Conservation (phyloP, 1,140 invertebrate species). For the Cydia amplana region DNA sequence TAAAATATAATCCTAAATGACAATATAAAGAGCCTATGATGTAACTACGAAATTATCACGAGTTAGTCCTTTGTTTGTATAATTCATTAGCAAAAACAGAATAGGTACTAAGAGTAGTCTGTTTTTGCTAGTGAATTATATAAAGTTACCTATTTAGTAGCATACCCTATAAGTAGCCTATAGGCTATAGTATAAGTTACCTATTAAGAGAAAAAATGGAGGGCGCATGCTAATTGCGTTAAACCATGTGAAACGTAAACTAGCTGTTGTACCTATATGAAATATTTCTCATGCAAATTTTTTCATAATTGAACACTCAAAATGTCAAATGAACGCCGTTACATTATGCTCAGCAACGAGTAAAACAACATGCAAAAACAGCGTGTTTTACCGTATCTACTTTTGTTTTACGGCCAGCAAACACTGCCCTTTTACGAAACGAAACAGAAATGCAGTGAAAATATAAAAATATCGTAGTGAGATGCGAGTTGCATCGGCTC, state of each 20-base stretch:
- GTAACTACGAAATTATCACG: too few relatives aligned
- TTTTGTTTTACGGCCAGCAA: conserved; percentile 53
- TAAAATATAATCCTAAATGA: too few relatives aligned
- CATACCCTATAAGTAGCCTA: too few relatives aligned
- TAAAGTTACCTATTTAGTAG: too few relatives aligned
- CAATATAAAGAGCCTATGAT: too few relatives aligned
- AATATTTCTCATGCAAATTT: neutral
- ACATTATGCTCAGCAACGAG: conserved; percentile 26
- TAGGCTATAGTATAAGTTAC: too few relatives aligned
- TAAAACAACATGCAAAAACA: conserved; percentile 36
- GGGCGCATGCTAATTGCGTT: neutral
- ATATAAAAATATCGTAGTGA: conserved; percentile 64
- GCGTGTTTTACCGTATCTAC: conserved; percentile 40
- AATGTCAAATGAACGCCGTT: conserved; percentile 21
- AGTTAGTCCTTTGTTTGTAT: too few relatives aligned
- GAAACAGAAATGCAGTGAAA: conserved; percentile 60
- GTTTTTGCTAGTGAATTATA: too few relatives aligned
- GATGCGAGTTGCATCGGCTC: conserved; percentile 52
- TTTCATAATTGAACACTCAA: conserved; percentile 5
- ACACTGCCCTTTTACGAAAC: conserved; percentile 53
- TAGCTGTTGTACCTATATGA: neutral
- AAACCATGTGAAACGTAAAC: neutral
- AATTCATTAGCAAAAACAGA: too few relatives aligned
- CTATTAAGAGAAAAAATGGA: neutral
- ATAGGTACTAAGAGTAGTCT: too few relatives aligned